A percentile compares a stretch with the other conserved stretches of the same genome.
Conservation (phyloP, 2,888 invertebrate species). For the Apamea anceps region DNA sequence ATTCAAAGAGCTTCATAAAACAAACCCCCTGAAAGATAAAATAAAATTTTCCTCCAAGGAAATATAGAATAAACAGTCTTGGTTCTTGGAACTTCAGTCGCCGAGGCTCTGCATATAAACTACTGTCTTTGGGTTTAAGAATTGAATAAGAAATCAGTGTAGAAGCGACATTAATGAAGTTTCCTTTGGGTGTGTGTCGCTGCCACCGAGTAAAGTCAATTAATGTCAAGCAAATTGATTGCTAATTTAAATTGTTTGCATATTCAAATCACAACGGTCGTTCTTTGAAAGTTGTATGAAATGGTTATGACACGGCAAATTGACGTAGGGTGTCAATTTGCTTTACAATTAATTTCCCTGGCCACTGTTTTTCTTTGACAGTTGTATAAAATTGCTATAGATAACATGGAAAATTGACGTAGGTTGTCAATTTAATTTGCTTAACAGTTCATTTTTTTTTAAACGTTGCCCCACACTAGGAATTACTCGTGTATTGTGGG, state of each 20-base stretch:
- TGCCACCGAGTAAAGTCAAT: background rate
- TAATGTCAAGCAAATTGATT: too few relatives aligned
- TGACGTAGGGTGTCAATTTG: background rate
- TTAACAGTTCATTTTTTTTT: background rate
- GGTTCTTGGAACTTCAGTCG: conserved; percentile 40
- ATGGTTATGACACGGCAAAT: background rate
- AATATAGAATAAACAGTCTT: conserved; percentile 49
- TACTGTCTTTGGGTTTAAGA: conserved; percentile 49
- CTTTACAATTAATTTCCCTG: background rate
- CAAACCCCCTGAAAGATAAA: conserved; percentile 50
- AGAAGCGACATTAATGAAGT: conserved; percentile 15
- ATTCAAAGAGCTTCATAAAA: conserved; percentile 52
- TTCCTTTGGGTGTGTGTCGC: background rate
- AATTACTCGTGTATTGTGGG: too few relatives aligned
- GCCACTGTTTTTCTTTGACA: too few relatives aligned
- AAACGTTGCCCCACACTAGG: too few relatives aligned
- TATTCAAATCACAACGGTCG: background rate
- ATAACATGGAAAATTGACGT: too few relatives aligned
- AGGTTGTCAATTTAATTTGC: too few relatives aligned
- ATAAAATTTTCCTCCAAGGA: conserved; percentile 49
- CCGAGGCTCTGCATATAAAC: conserved; percentile 67
- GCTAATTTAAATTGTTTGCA: background rate
- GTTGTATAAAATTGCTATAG: too few relatives aligned
- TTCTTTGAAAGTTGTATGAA: background rate
- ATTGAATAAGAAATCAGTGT: conserved; percentile 13